These are phyloP conservation scores for Smittia aterrima DNA, from an alignment of 2,888 invertebrate species.

Conservation along the genomic window DNA sequence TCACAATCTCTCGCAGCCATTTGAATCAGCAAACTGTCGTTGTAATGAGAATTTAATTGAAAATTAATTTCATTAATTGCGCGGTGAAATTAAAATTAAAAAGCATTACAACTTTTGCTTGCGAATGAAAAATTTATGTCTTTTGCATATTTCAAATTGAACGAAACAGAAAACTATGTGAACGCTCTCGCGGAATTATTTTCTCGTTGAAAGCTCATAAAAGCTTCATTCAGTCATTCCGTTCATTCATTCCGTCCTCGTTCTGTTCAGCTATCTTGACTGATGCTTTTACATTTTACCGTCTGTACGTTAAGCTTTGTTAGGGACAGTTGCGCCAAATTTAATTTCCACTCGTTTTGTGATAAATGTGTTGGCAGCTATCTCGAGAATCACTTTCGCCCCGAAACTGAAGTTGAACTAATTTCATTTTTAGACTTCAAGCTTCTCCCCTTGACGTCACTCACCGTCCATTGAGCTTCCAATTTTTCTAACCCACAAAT, in stretches of 20 bases:
- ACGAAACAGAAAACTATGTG: too few species aligned
- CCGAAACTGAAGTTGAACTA: too few species aligned
- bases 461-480: too few species aligned
- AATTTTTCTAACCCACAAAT: too few species aligned
- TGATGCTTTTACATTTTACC: not conserved
- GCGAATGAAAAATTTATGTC: not conserved
- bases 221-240: constrained; percentile 11
- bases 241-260: not conserved
- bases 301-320: not conserved
- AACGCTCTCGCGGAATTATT: not conserved
- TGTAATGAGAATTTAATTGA: constrained; percentile 32
- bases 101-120: not conserved
- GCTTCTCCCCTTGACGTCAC: too few species aligned
- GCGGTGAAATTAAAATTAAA: constrained; percentile 14
- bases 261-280: not conserved
- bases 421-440: too few species aligned
- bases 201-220: not conserved
- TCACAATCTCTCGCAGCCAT: too few species aligned
- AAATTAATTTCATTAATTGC: constrained; percentile 27
- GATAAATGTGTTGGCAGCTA: constrained; percentile 24
- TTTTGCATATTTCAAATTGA: too few species aligned
- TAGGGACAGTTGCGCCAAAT: constrained; percentile 11
- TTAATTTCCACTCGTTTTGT: constrained; percentile 22
- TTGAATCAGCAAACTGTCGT: not conserved
- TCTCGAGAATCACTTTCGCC: not conserved